These are phyloP conservation scores for Perca flavescens DNA, from an alignment of 2,113 vertebrate species.

Conservation along the genomic window DNA sequence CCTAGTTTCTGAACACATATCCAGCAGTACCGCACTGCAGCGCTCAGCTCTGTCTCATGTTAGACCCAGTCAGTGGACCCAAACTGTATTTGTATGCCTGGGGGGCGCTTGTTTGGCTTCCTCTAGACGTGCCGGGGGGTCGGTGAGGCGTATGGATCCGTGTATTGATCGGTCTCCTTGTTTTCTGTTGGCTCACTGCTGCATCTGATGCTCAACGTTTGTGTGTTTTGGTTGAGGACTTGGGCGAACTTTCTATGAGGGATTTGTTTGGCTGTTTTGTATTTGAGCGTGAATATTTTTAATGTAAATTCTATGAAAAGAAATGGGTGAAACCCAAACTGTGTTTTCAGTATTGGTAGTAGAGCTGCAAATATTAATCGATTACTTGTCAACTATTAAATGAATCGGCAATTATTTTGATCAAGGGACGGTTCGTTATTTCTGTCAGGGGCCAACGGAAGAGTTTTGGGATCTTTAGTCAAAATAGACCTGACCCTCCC, in stretches of 20 bases:
- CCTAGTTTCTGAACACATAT: not conserved
- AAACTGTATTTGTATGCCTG: constrained; percentile 28
- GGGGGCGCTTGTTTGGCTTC: constrained; percentile 37
- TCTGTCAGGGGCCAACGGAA: too few relatives aligned
- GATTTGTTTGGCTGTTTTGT: not conserved
- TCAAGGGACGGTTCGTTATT: too few relatives aligned
- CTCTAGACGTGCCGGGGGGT: constrained; percentile 8
- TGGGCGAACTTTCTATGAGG: not conserved
- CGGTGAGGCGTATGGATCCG: constrained; percentile 28
- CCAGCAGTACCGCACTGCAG: constrained; percentile 32
- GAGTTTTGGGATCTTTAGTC: too few relatives aligned
- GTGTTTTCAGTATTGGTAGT: not conserved
- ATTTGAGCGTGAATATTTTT: not conserved
- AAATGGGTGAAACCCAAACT: not conserved
- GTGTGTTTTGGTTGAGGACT: not conserved
- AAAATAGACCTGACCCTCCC: too few relatives aligned
- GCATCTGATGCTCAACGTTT: constrained; percentile 5
- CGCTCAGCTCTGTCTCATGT: not conserved
- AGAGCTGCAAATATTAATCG: too few relatives aligned
- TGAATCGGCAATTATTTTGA: too few relatives aligned
- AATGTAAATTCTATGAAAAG: not conserved
- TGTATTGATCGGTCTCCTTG: constrained; percentile 45
- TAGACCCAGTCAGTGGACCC: constrained; percentile 2
- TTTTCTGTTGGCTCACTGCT: constrained; percentile 13
- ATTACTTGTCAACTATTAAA: too few relatives aligned